phyloP scores from a whole-genome alignment of 30 jellyfish, hydroid and myxozoan species.

The Chironex yamaguchii region DNA sequence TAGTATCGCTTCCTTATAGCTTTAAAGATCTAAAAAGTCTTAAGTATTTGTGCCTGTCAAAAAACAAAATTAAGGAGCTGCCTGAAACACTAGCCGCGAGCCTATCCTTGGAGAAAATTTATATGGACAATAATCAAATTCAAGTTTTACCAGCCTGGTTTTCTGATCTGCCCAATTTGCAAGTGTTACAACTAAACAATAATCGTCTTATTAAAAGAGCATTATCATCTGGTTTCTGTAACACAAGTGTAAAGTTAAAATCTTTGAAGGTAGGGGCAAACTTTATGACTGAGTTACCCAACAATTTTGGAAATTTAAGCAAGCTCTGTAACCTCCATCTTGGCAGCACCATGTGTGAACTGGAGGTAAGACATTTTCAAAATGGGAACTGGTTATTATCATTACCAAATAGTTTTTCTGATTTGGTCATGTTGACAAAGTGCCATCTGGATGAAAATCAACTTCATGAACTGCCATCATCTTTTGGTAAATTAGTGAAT shows the following conservation, averaged over 20 bases:
- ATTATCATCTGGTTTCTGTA: slow-evolving; percentile 69
- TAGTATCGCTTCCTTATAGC: slow-evolving; percentile 68
- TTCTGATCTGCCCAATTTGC: slow-evolving; percentile 51
- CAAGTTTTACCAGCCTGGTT: slow-evolving; percentile 81
- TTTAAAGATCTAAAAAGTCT: slow-evolving; percentile 48
- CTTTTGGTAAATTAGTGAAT: slow-evolving; percentile 64
- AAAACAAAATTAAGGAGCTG: slow-evolving; percentile 40
- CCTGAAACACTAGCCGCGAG: slow-evolving; percentile 70
- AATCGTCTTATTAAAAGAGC: slow-evolving; percentile 65
- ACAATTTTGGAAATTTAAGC: slow-evolving; percentile 69
- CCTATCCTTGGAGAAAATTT: slow-evolving; percentile 52
- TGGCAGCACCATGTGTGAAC: slow-evolving; percentile 88
- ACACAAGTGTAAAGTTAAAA: slow-evolving; percentile 10
- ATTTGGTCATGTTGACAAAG: slow-evolving; percentile 46
- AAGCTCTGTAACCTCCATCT: slow-evolving; percentile 64
- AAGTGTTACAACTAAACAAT: slow-evolving; percentile 69
- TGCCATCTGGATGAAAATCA: slow-evolving; percentile 88
- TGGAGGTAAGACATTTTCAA: slow-evolving; percentile 90
- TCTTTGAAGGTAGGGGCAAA: slow-evolving; percentile 77
- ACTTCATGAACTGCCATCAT: slow-evolving; percentile 59
- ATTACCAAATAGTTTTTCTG: slow-evolving; percentile 78
- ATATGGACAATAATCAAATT: slow-evolving; percentile 69
- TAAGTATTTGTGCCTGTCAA: slow-evolving; percentile 56
- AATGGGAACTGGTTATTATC: slow-evolving; percentile 88
- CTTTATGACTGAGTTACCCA: slow-evolving; percentile 71